Base-by-base conservation (phyloP, 2,113 vertebrate species). In the Cryptomyrus ogoouensis region DNA sequence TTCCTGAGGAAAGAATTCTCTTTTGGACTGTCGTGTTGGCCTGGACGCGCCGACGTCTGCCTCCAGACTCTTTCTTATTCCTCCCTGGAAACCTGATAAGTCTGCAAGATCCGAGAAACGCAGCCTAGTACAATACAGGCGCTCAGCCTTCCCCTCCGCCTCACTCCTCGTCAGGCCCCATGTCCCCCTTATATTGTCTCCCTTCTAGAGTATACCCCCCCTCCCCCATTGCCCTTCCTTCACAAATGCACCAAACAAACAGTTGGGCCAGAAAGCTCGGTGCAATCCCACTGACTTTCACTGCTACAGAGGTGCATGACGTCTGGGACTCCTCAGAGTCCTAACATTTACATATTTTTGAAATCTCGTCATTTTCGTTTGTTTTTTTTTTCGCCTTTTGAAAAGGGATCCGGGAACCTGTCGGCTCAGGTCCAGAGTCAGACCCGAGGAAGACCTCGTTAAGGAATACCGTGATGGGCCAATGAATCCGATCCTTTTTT, bases 21-120 rank as follows among this genome's bases (percentile, higher is more conserved):
- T 92, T 80, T 93, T 92, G 91, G 91, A 90, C 62, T 39, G 62
- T 52, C 46, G 66, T 62, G 53, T 90, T 89, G 91, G 92, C 91
- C 90, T 87, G 92, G 90, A 42, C 83, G 90, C 91, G 89, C 91
- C 92, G 88, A 91, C 90, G 92, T 93, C 91, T 89, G 90, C 49
- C 90, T 92, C 91, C 91, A 92, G 89, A 92, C 91, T 89, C 88
- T 91, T 93, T 93, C 88, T 90, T 93, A 92, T 87, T 91, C 91
- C 87, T 92, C 58, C 50, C 70, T 83, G 89, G 91, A 91, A 92
- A 92, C 88, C 91, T 91, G 90, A 92, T 91, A 86, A 88, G 89
- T 89, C 91, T 91, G 91, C 19, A 90, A 91, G 90, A 62, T 91
- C 91, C 91, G 90, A 93, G 6, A 92, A 92, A 47, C 44, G 66